Evolutionary conservation across 2,797 vertebrate genomes (phyloP), one percentile per base, ranked within the genome.

Genomic region (Hapalemur alaotrensis): DNA sequence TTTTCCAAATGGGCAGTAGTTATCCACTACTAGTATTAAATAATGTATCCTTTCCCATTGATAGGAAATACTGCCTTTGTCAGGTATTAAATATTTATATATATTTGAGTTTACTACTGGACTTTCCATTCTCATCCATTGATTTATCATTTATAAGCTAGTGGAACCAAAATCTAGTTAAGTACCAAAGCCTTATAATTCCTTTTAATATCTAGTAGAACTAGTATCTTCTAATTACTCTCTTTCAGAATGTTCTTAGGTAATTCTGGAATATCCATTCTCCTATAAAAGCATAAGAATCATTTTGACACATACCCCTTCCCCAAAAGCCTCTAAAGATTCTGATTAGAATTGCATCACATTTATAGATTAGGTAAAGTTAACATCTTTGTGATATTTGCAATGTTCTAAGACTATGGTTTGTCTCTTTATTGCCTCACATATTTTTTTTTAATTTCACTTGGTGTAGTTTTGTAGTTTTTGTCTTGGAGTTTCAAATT

Each of bases 371-470:
- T 61, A 41, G 48, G 8, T 75, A 88, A 52, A 88, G 63, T 54
- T n/a, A 82, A 70, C 18, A 61, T 63, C 12, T 88, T 52, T 88
- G 48, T 17, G 38, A 72, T 72, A 78, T 72, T 83, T 70, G 23
- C 2, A 25, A 4, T 28, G 50, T 91, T 59, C 35, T 93, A 67
- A 81, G 65, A 75, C 11, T 20, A 61, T 22, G 20, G 2, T 76
- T 23, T 82, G 20, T 41, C 14, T 80, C 46, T 84, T 83, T 65
- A 90, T 43, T 75, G 85, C 35, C n/a, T 72, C 48, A 18, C 3
- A 5, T 72, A 28, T 69, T 87, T 57, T 96, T 95, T 95, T 75
- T 75, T 70, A 41, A 52, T 73, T 72, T 93, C n/a, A 81, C 20
- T 76, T 52, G 14, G n/a, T 65, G 25, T 9, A 32, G 15, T 59